Base-by-base conservation (phyloP, 2,888 invertebrate species). In the Drosophila prolongata region DNA sequence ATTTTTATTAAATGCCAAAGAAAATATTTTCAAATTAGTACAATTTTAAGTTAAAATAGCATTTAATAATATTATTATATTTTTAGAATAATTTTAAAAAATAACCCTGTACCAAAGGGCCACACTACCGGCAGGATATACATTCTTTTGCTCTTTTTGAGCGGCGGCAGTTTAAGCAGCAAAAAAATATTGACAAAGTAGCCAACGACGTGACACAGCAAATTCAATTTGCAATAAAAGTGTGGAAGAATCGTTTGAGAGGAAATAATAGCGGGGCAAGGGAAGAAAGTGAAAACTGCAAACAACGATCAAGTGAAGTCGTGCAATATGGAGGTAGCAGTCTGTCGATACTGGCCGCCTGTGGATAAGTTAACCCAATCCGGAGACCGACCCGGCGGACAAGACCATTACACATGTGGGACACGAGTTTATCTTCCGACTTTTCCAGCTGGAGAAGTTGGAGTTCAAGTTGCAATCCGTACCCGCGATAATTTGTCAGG, bases 211-310 rank as follows among this genome's bases (percentile, higher is more conserved):
- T 87, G 82, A 75, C 79, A 57, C 62, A 74, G 88, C 75, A 82
- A 82, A 79, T 85, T 87, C 77, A 85, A 88, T 87, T 88, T 85
- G 86, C 83, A 82, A 79, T 82, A 87, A 87, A 79, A 68, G 60
- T 77, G 67, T 50, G 52, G 43, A 54, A 62, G 43, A 43, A 72
- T 57, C 56, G 57, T 52, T 69, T 69, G 59, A 44, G 19, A 53
- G 58, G 70, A 69, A 69, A 40, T 44, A 69, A 44, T 50, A 40
- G 56, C n/a, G 4, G 13, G 11, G 19, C 13, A 38, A 1, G 24
- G 40, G 14, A 40, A 38, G 40, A 43, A 34, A 40, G 47, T 54
- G 47, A 24, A 27, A 54, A 44, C 47, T 46, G 69, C 53, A 69
- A 66, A 55, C 68, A 55, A 54, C 66, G 54, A 66, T 47, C 66